These are phyloP conservation scores for Eristalis intricaria DNA, from an alignment of 2,888 invertebrate genomes.

Conservation along the genomic window DNA sequence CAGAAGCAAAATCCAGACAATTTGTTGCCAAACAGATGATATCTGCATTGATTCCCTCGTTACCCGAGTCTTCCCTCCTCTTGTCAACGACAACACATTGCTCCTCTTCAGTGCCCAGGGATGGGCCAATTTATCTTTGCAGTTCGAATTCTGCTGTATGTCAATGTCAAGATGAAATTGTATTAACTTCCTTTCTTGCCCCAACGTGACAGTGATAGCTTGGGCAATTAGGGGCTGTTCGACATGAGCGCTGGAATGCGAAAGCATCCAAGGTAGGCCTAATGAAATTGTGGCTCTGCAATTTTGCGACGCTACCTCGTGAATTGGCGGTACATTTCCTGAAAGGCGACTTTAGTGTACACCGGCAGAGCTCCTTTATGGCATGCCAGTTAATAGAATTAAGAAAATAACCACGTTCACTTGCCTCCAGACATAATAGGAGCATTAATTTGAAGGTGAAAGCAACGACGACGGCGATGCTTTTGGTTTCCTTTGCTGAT, in stretches of 20 bases:
- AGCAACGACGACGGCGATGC: not conserved
- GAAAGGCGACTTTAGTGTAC: not conserved
- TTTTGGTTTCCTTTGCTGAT: not conserved
- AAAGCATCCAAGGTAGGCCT: not conserved
- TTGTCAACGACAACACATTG: not conserved
- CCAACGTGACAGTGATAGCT: slow-evolving; percentile 4
- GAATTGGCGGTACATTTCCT: not conserved
- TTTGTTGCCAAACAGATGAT: not conserved
- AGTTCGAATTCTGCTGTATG: not conserved
- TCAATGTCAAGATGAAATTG: slow-evolving; percentile 24
- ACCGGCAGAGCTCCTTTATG: not conserved
- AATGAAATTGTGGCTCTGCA: slow-evolving; percentile 17
- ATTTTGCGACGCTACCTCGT: not conserved
- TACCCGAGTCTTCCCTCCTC: not conserved
- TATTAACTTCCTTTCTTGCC: not conserved
- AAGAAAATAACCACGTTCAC: not conserved
- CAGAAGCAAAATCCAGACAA: not conserved
- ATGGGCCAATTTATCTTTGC: not conserved
- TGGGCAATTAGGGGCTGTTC: slow-evolving; percentile 3
- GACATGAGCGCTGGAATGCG: not conserved
- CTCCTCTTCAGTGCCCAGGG: not conserved
- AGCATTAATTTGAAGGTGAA: not conserved
- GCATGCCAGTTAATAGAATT: not conserved
- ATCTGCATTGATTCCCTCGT: not conserved
- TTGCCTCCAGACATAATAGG: not conserved